Percentiles rank a stretch among this genome's conserved stretches.
phyloP scores from a whole-genome alignment of 2,888 invertebrate species.

The Prenolepis imparis region DNA sequence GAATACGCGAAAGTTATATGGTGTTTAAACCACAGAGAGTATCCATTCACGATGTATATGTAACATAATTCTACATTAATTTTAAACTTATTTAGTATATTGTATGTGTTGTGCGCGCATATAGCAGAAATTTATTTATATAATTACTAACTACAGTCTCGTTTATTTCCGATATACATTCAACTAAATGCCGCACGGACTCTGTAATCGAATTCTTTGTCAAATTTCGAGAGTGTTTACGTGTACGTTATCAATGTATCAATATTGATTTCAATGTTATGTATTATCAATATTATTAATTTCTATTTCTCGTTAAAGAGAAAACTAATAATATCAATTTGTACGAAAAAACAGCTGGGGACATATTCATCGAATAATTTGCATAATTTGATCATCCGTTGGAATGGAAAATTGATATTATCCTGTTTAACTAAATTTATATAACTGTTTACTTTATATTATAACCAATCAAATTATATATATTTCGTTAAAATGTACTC shows the following conservation, averaged over 20 bases:
- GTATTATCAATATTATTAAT: neutral
- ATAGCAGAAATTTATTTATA: conserved; percentile 49
- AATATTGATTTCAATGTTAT: no score
- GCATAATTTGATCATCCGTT: neutral
- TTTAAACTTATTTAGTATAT: conserved; percentile 24
- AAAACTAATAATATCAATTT: conserved; percentile 23
- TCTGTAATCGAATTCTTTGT: conserved; percentile 26
- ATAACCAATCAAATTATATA: neutral
- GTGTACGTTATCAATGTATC: neutral
- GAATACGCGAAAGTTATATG: conserved; percentile 29
- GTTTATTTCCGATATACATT: conserved; percentile 31
- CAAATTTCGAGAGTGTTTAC: conserved; percentile 14
- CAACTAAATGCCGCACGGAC: neutral
- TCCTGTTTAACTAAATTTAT: neutral
- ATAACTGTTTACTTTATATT: neutral
- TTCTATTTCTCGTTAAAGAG: conserved; percentile 8
- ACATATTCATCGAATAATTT: conserved; percentile 5
- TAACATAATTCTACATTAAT: conserved; percentile 38
- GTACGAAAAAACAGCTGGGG: neutral
- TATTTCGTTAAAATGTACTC: neutral
- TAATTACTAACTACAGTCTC: conserved; percentile 9
- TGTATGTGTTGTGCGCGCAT: neutral
- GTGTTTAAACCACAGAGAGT: conserved; percentile 35
- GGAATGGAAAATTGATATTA: neutral
- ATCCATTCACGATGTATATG: neutral